Percentiles rank a stretch among this genome's conserved stretches.
Conservation (phyloP, 2,797 vertebrate genomes). For the Sandelia bainsii region DNA sequence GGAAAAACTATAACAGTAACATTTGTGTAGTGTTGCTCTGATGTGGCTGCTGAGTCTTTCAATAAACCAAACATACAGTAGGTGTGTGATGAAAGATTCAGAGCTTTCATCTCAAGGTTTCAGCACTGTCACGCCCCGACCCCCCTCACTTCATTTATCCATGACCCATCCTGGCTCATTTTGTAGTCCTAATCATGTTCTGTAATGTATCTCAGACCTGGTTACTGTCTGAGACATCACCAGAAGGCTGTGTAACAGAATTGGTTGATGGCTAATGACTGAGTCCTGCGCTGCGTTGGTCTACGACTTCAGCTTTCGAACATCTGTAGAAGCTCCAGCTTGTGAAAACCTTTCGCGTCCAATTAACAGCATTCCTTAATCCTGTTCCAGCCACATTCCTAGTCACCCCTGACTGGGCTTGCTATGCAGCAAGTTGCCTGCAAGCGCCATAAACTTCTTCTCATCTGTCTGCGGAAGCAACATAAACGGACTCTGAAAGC, state of each 20-base stretch:
- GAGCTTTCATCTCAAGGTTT: conserved; percentile 55
- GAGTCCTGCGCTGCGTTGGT: conserved; percentile 42
- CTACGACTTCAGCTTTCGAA: conserved; percentile 52
- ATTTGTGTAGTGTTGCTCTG: conserved; percentile 47
- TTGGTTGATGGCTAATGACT: conserved; percentile 52
- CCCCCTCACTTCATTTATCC: conserved; percentile 20
- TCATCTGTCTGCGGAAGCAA: conserved; percentile 61
- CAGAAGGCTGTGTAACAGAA: conserved; percentile 54
- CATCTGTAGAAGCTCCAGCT: conserved; percentile 71
- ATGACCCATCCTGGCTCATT: conserved; percentile 49
- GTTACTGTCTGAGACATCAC: conserved; percentile 58
- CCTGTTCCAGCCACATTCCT: conserved; percentile 78
- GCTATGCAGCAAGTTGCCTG: conserved; percentile 51
- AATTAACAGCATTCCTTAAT: conserved; percentile 78
- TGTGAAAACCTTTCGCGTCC: conserved; percentile 53
- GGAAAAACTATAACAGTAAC: conserved; percentile 60
- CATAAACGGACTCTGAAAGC: conserved; percentile 56
- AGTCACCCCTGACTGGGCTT: conserved; percentile 76
- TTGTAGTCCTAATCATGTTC: conserved; percentile 61
- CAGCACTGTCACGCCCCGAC: conserved; percentile 35
- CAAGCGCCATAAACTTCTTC: conserved; percentile 52
- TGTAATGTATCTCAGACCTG: conserved; percentile 58
- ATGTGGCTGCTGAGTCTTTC: conserved; percentile 65
- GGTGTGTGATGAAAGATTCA: conserved; percentile 62
- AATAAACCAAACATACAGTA: conserved; percentile 53